Percentiles rank a stretch among this genome's conserved stretches.
Evolutionary conservation across 2,113 vertebrate genomes (phyloP).

Genomic region (Antigone vipio): DNA sequence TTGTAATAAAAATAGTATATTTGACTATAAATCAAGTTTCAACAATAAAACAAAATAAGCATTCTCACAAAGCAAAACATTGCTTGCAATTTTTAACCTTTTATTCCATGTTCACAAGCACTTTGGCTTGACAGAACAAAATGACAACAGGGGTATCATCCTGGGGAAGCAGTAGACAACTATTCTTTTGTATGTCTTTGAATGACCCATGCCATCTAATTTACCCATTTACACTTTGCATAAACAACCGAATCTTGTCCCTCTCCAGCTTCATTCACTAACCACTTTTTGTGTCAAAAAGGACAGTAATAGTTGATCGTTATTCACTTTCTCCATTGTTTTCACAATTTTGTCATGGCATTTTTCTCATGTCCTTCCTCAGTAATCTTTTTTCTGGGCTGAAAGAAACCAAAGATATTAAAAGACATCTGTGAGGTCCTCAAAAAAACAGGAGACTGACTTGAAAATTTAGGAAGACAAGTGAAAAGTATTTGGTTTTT

Average conservation of each 20-base stretch:
- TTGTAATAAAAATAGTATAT: neutral
- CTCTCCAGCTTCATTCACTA: neutral
- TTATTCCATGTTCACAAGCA: neutral
- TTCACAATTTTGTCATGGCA: neutral
- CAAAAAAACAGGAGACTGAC: neutral
- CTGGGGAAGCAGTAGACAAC: neutral
- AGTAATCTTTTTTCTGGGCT: neutral
- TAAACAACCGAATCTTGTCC: neutral
- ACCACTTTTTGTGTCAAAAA: neutral
- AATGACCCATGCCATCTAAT: neutral
- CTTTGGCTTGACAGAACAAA: neutral
- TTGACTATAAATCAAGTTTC: neutral
- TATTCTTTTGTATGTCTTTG: neutral
- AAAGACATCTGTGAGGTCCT: neutral
- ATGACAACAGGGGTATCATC: neutral
- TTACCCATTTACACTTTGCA: neutral
- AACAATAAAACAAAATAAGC: neutral
- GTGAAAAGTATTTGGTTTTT: neutral
- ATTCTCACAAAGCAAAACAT: neutral
- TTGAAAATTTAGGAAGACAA: neutral
- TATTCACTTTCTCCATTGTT: neutral
- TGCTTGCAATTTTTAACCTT: neutral
- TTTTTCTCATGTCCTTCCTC: neutral
- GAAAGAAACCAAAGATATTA: neutral
- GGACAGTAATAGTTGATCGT: neutral